These are phyloP conservation scores for Rachycentron canadum DNA, from an alignment of 2,797 vertebrate genomes.

Conservation along the genomic window DNA sequence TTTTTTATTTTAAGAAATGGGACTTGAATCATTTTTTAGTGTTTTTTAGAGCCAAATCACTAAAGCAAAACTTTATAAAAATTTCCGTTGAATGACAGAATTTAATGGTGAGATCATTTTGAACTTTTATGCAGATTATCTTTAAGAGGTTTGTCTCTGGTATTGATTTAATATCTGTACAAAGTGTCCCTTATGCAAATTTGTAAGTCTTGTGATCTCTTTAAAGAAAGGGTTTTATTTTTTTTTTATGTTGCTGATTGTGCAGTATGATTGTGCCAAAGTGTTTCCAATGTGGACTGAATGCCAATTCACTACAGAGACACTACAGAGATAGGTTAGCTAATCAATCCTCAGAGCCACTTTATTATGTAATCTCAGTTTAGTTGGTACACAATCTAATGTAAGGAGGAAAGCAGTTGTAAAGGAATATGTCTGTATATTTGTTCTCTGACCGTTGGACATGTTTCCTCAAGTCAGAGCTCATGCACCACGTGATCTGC, in stretches of 20 bases:
- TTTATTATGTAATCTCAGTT: not conserved
- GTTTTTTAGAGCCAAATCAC: slow-evolving; percentile 4
- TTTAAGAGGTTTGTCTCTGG: not conserved
- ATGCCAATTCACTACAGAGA: not conserved
- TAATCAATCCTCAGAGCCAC: not conserved
- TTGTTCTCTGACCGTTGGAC: not conserved
- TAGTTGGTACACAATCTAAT: not conserved
- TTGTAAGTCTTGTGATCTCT: not conserved
- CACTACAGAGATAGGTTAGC: not conserved
- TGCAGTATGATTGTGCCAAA: slow-evolving; percentile 43
- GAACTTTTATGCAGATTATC: slow-evolving; percentile 2
- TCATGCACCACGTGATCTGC: slow-evolving; percentile 27
- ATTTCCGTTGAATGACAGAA: not conserved
- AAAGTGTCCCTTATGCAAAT: not conserved
- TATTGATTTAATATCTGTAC: not conserved
- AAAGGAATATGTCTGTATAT: slow-evolving; percentile 4
- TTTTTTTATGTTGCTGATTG: slow-evolving; percentile 22
- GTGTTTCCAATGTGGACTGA: slow-evolving; percentile 10
- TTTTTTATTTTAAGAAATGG: slow-evolving; percentile 10
- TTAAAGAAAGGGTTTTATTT: slow-evolving; percentile 10
- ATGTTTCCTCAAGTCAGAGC: not conserved
- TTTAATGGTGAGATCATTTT: not conserved
- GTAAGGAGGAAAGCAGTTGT: not conserved
- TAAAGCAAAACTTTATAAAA: slow-evolving; percentile 7
- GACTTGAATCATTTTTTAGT: not conserved